These are phyloP conservation scores for Ladona fulva DNA, from an alignment of 1,140 invertebrate species.

Conservation along the genomic window DNA sequence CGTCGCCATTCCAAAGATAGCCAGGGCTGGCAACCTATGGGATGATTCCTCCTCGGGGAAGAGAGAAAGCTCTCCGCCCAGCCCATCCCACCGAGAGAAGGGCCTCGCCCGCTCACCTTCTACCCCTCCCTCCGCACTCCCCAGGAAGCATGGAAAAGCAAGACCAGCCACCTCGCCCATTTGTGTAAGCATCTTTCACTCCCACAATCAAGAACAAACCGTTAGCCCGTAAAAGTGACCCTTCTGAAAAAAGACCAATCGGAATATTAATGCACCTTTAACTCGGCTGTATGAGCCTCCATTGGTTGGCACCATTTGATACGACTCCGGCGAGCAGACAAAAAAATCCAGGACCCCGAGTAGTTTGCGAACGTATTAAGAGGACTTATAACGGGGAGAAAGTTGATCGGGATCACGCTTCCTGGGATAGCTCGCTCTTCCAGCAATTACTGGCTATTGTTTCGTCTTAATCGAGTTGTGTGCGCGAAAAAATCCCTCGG, in stretches of 20 bases:
- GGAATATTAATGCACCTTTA: background rate
- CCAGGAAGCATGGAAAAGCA: background rate
- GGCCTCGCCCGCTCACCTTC: background rate
- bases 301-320: background rate
- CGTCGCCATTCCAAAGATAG: background rate
- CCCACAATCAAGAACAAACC: background rate
- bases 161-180: background rate
- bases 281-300: background rate
- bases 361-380: too few relatives aligned
- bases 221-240: background rate
- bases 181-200: conserved; percentile 5
- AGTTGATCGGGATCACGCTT: background rate
- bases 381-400: background rate
- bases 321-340: background rate
- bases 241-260: background rate
- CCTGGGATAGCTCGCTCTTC: too few relatives aligned
- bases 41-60: background rate
- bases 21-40: background rate
- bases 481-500: too few relatives aligned
- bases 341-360: background rate
- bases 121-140: background rate
- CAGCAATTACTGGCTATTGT: too few relatives aligned
- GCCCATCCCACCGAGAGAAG: background rate
- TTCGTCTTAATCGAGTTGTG: too few relatives aligned
- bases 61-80: background rate